phyloP scores from a whole-genome alignment of 2,888 invertebrate species.

The Hanleya hanleyi region DNA sequence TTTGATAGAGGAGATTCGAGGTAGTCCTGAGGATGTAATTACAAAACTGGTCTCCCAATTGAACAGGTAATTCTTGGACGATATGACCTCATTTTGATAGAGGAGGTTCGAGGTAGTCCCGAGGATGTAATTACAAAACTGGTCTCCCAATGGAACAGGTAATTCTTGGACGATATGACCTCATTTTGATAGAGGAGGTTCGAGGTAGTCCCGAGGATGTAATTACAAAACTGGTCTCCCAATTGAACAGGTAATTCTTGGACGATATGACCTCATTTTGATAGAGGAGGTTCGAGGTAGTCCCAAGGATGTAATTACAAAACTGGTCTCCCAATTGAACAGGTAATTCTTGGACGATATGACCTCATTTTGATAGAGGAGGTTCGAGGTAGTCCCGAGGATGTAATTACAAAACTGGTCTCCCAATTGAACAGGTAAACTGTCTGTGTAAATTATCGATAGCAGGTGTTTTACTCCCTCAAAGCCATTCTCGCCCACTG shows the following conservation, averaged over 20 bases:
- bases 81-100: conserved; percentile 3
- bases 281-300: not conserved
- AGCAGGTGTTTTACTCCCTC: no score
- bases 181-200: conserved; percentile 1
- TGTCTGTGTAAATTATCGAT: no score
- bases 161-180: not conserved
- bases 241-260: not conserved
- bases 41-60: no score
- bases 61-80: not conserved
- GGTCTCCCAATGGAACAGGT: not conserved
- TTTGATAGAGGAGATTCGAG: not conserved
- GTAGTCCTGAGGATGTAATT: no score
- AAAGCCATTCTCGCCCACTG: no score
- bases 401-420: not conserved
- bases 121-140: not conserved
- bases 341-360: not conserved
- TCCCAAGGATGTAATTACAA: not conserved
- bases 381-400: not conserved
- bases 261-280: not conserved
- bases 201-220: not conserved
- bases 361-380: conserved; percentile 4
- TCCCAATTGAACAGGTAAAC: not conserved
- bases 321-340: not conserved
- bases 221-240: not conserved
- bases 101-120: not conserved